Conservation (phyloP, 2,113 vertebrate genomes). For the Capricornis sumatraensis region DNA sequence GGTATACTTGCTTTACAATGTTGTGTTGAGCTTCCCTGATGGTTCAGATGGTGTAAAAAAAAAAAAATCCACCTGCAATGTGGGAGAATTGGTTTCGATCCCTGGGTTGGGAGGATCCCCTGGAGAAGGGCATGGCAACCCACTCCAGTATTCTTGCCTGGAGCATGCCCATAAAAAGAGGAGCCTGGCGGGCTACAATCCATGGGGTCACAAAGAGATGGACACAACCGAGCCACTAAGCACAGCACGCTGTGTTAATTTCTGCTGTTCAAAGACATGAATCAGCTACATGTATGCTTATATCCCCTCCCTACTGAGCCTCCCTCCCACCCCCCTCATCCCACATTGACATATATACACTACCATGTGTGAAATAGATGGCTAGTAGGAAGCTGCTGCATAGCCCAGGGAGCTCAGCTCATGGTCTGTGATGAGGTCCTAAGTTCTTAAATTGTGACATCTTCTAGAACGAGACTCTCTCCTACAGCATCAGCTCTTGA, state of each 20-base stretch:
- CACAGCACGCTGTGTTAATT: background rate
- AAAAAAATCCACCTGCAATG: background rate
- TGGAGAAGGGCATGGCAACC: background rate
- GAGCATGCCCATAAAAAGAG: background rate
- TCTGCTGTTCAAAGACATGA: background rate
- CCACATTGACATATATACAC: background rate
- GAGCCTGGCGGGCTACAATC: background rate
- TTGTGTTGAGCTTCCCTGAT: background rate
- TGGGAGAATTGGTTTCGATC: background rate
- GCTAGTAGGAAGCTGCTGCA: background rate
- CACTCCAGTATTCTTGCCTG: background rate
- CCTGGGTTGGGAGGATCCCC: background rate
- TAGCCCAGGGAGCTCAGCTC: background rate
- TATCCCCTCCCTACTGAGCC: background rate
- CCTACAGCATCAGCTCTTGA: fast-evolving
- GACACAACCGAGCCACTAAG: background rate
- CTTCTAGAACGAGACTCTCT: background rate
- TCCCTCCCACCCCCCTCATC: background rate
- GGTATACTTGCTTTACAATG: background rate
- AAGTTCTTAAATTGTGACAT: background rate
- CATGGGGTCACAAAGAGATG: background rate
- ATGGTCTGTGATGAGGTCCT: background rate
- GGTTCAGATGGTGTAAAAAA: background rate
- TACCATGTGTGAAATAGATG: background rate
- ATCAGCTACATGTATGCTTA: background rate